Evolutionary conservation across 2,113 vertebrate species (phyloP).

Genomic region (Mohoua ochrocephala): DNA sequence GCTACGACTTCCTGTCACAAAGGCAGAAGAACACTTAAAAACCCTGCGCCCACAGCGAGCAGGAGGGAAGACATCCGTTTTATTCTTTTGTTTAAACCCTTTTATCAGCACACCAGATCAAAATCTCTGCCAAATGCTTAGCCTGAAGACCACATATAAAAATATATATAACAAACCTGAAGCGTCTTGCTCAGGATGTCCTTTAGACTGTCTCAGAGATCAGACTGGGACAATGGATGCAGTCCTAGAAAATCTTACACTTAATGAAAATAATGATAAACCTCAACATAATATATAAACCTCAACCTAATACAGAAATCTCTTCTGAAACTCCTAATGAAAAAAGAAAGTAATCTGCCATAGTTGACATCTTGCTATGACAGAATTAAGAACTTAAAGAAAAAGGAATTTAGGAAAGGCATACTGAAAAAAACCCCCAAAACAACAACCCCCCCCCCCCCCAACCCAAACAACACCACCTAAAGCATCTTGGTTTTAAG

Average conservation of each 20-base stretch:
- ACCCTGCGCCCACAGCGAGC: background rate
- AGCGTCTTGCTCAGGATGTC: background rate
- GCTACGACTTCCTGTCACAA: background rate
- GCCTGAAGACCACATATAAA: too few species aligned
- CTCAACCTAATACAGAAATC: background rate
- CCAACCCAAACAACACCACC: background rate
- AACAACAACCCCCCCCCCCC: rapidly evolving
- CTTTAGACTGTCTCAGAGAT: background rate
- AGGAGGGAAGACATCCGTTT: background rate
- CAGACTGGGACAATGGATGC: background rate
- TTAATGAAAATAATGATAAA: background rate
- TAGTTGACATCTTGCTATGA: too few species aligned
- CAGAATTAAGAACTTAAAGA: background rate
- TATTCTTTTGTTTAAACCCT: background rate
- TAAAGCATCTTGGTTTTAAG: background rate
- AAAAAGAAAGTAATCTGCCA: background rate
- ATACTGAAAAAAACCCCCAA: background rate
- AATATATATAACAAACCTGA: background rate
- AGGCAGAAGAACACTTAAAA: background rate
- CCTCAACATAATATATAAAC: background rate
- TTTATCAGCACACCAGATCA: background rate
- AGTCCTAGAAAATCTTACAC: too few species aligned
- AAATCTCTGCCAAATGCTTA: background rate
- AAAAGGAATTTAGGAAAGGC: background rate
- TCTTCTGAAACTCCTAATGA: background rate